phyloP scores from a whole-genome alignment of 2,113 vertebrate species.

The Dinomys branickii region DNA sequence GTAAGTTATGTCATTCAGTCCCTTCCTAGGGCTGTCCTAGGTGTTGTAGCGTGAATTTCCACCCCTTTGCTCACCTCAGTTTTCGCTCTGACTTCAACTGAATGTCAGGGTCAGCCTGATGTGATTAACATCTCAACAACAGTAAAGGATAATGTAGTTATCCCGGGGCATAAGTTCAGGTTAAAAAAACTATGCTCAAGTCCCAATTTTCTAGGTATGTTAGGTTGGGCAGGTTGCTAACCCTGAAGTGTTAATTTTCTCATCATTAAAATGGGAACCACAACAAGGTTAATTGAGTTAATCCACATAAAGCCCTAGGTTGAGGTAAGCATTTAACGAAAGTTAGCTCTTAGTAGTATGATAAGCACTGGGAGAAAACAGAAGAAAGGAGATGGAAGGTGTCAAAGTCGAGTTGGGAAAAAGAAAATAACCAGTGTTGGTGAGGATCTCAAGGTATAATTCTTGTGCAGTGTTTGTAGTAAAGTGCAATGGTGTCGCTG shows the following conservation, averaged over 20 bases:
- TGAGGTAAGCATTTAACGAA: not conserved
- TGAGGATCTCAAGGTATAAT: not conserved
- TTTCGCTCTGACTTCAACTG: not conserved
- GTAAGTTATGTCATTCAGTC: not conserved
- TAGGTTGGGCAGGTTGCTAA: not conserved
- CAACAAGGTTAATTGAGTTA: not conserved
- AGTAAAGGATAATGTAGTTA: not conserved
- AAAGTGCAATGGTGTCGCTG: not conserved
- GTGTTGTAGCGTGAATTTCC: not conserved
- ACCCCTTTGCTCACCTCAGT: fast-evolving
- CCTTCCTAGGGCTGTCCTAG: not conserved
- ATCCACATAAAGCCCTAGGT: not conserved
- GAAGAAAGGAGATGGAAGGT: not conserved
- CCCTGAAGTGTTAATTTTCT: not conserved
- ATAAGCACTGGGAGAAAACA: not conserved
- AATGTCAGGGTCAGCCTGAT: not conserved
- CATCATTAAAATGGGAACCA: not conserved
- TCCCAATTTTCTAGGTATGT: constrained; percentile 18
- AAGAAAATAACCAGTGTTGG: not conserved
- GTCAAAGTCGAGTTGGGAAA: not conserved
- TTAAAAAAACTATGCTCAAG: not conserved
- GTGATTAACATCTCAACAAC: not conserved
- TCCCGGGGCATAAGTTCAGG: not conserved
- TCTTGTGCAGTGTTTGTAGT: too few species aligned
- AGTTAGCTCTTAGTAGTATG: not conserved